Conservation (phyloP, 1,140 invertebrate genomes). For the Galleria mellonella region DNA sequence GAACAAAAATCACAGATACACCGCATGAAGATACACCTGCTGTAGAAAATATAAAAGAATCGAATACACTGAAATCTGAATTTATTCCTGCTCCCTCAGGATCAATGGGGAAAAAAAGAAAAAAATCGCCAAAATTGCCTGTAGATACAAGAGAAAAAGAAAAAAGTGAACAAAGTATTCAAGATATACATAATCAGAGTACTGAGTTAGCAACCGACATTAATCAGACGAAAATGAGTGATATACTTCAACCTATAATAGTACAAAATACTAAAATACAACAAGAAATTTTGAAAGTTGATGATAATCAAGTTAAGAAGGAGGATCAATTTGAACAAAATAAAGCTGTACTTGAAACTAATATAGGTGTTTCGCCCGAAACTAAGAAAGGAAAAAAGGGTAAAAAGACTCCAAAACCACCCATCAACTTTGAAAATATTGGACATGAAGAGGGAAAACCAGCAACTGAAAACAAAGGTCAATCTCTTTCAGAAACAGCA, state of each 20-base stretch:
- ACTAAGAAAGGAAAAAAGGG: constrained; percentile 16
- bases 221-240: no score
- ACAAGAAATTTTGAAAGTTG: no score
- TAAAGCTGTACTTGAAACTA: not conserved
- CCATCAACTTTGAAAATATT: not conserved
- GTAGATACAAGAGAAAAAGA: constrained; percentile 3
- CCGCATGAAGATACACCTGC: not conserved
- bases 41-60: not conserved
- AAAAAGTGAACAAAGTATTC: not conserved
- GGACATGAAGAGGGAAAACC: not conserved
- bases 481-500: not conserved
- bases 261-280: no score
- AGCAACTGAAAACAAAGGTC: not conserved
- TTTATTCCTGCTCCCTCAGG: not conserved
- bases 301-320: constrained; percentile 6
- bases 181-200: no score
- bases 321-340: constrained; percentile 3
- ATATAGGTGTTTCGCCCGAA: not conserved
- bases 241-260: no score
- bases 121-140: not conserved
- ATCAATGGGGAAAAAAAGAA: not conserved
- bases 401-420: constrained; percentile 16
- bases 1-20: not conserved
- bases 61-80: not conserved
- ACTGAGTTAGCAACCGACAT: no score